Conservation (phyloP, 2,113 vertebrate species). For the Onychostruthus taczanowskii region DNA sequence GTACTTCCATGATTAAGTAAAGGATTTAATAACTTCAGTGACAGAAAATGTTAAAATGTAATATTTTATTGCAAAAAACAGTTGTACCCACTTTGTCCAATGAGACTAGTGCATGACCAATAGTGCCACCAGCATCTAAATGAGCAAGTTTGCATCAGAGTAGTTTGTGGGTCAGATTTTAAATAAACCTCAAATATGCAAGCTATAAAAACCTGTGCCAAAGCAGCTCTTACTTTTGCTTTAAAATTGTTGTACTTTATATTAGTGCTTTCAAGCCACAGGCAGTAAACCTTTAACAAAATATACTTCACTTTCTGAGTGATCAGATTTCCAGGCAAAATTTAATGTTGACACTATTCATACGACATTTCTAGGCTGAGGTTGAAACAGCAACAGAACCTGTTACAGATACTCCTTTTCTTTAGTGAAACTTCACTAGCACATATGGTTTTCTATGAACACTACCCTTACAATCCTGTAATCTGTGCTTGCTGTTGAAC, state of each 20-base stretch:
- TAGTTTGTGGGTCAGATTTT: background rate
- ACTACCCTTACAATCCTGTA: background rate
- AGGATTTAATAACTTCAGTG: background rate
- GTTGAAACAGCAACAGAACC: background rate
- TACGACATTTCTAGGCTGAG: background rate
- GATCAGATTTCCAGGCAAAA: conserved; percentile 24
- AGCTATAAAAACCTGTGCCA: background rate
- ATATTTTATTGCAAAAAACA: background rate
- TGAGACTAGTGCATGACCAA: background rate
- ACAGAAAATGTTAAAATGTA: background rate
- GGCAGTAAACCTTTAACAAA: conserved; percentile 9
- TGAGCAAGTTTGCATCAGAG: background rate
- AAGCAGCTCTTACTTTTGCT: background rate
- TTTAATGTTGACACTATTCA: background rate
- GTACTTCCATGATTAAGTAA: background rate
- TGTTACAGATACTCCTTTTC: background rate
- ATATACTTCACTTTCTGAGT: background rate
- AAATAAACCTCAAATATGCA: conserved; percentile 15
- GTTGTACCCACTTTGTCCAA: background rate
- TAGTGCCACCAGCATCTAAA: background rate
- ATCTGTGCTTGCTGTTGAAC: background rate
- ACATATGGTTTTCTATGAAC: background rate
- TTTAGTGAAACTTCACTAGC: background rate
- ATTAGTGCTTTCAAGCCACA: background rate
- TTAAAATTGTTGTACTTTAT: background rate